phyloP scores from a whole-genome alignment of 2,888 invertebrate genomes.

The Spisula subtruncata region DNA sequence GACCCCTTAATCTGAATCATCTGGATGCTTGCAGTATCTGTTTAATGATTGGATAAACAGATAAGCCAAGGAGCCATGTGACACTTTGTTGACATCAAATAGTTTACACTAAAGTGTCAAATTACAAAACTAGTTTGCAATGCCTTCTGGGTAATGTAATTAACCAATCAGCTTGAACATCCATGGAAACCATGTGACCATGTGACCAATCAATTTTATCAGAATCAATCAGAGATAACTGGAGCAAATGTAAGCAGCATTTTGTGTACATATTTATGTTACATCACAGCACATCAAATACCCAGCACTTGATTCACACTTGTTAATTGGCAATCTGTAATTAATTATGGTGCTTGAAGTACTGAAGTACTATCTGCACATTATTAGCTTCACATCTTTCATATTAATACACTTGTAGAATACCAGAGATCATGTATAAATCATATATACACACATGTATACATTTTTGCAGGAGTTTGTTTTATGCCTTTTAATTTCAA shows the following conservation, averaged over 20 bases:
- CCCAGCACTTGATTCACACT: constrained; percentile 2
- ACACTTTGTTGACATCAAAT: constrained; percentile 40
- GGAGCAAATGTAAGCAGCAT: not conserved
- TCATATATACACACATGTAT: too few species aligned
- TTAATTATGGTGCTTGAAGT: not conserved
- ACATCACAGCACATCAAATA: constrained; percentile 6
- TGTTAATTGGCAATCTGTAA: constrained; percentile 15
- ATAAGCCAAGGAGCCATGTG: not conserved
- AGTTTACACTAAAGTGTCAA: constrained; percentile 40
- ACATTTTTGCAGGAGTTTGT: too few species aligned
- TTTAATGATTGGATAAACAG: constrained; percentile 18
- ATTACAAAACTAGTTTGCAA: constrained; percentile 27
- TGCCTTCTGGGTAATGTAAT: constrained; percentile 19
- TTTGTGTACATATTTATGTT: not conserved
- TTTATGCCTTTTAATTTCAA: too few species aligned
- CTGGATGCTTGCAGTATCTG: constrained; percentile 9
- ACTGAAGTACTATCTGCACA: not conserved
- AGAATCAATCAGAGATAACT: not conserved
- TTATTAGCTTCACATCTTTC: not conserved
- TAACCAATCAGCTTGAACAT: constrained; percentile 12
- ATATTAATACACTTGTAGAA: not conserved
- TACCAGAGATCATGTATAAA: too few species aligned
- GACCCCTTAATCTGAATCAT: constrained; percentile 8
- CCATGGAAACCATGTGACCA: not conserved
- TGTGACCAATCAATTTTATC: constrained; percentile 30